Evolutionary conservation across 2,888 invertebrate species (phyloP), one percentile per base, ranked within the genome.

Genomic region (Pediacus dermestoides): DNA sequence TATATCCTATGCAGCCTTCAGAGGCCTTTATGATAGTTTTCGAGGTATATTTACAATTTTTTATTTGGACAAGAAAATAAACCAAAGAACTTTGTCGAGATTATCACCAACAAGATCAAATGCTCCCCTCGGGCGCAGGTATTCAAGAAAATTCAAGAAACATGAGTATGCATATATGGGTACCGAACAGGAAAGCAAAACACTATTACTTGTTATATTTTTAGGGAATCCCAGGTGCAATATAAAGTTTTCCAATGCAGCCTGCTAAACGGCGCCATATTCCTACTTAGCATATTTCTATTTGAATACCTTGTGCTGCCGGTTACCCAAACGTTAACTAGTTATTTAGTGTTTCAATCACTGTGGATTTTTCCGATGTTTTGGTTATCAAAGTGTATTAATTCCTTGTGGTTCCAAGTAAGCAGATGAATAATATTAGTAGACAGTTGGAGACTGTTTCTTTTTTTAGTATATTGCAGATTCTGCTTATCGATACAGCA

Each of bases 361-460:
- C 80, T 89, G 57, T 95, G 94, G 94, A 85, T 94, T 38, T 70
- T 93, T 37, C 95, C 95, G 0, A 70, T 95, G 42, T 93, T 93
- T 68, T 63, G 91, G 42, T 72, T 95, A 22, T 89, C 87, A 64
- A 90, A 88, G 71, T 75, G 92, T 50, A 86, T 94, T 37, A 95
- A 93, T 67, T 85, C 86, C 52, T 72, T 94, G 44, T 95, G 93
- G 93, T 95, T 94, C 75, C 92, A 93, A 75, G 88, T 88, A 67
- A 71, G 72, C n/a, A n/a, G n/a, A n/a, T n/a, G n/a, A n/a, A n/a
- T n/a, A n/a, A n/a, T n/a, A n/a, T n/a, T n/a, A n/a, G n/a, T n/a
- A n/a, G n/a, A n/a, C n/a, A n/a, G n/a, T n/a, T 25, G 9, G 10
- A 18, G 3, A 12, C 9, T 16, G n/a, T 30, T 40, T 44, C 27